These are phyloP conservation scores for Caloenas nicobarica DNA, from an alignment of 2,113 vertebrate genomes.

Conservation along the genomic window DNA sequence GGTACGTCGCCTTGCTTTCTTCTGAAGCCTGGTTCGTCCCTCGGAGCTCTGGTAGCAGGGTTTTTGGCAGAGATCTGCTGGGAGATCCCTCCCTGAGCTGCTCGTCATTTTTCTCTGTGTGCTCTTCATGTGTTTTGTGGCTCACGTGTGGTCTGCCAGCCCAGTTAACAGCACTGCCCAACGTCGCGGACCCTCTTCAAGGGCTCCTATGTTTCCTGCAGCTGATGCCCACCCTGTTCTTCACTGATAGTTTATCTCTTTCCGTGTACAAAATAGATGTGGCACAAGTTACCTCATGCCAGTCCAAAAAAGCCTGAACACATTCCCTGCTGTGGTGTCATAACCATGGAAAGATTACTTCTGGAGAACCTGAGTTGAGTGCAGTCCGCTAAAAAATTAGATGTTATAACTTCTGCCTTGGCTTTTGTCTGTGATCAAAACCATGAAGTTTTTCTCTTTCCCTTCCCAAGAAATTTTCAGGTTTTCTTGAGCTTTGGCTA, in stretches of 20 bases:
- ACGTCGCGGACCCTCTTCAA: neutral
- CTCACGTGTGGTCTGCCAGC: neutral
- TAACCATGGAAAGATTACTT: neutral
- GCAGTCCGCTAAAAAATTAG: neutral
- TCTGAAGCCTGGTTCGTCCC: neutral
- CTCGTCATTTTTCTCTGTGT: neutral
- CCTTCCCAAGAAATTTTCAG: neutral
- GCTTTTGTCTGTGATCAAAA: neutral
- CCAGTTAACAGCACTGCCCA: neutral
- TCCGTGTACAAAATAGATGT: neutral
- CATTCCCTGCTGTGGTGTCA: neutral
- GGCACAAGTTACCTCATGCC: neutral
- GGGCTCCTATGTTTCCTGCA: neutral
- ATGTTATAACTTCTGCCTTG: neutral
- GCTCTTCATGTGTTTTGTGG: neutral
- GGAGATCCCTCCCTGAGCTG: neutral
- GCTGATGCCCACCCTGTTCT: neutral
- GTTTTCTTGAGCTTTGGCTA: neutral
- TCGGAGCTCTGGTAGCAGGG: neutral
- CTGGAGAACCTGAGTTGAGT: neutral
- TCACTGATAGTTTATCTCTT: accelerated
- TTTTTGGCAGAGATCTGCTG: neutral
- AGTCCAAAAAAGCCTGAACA: neutral
- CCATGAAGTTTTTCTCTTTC: neutral
- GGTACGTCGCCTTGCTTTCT: conserved; percentile 40